Percentiles rank a stretch among this genome's conserved stretches.
These are phyloP conservation scores for Amblyopsis rosae DNA, from an alignment of 2,113 vertebrate genomes.

Conservation along the genomic window DNA sequence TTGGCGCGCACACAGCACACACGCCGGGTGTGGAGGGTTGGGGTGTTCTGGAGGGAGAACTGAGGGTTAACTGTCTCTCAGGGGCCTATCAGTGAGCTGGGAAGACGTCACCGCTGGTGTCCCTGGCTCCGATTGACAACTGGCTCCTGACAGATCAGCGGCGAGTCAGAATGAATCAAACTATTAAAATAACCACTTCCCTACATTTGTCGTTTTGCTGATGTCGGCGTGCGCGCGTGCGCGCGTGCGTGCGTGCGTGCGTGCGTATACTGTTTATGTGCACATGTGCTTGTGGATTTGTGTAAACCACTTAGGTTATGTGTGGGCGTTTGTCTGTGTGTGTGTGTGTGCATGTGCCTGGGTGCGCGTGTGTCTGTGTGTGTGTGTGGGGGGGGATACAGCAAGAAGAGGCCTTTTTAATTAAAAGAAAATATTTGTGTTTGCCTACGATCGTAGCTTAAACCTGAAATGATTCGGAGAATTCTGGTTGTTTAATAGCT, in stretches of 20 bases:
- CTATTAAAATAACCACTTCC: slow-evolving; percentile 61
- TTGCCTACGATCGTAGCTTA: slow-evolving; percentile 54
- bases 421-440: slow-evolving; percentile 80
- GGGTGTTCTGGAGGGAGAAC: slow-evolving; percentile 44
- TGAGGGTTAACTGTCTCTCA: slow-evolving; percentile 77
- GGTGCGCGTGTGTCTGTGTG: not conserved
- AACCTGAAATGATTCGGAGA: slow-evolving; percentile 59
- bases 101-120: slow-evolving; percentile 70
- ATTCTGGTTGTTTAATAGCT: slow-evolving; percentile 57
- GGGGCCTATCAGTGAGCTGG: slow-evolving; percentile 72
- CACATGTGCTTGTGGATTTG: slow-evolving; percentile 3
- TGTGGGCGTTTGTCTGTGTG: not conserved
- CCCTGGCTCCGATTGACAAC: slow-evolving; percentile 65
- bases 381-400: slow-evolving; percentile 33
- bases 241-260: slow-evolving; percentile 12
- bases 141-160: slow-evolving; percentile 71
- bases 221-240: slow-evolving; percentile 16
- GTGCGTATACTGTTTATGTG: not conserved
- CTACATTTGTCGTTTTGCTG: slow-evolving; percentile 30
- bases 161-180: slow-evolving; percentile 69
- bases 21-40: slow-evolving; percentile 34
- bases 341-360: no score
- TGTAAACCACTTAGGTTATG: slow-evolving; percentile 20
- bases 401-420: slow-evolving; percentile 69
- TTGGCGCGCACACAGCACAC: not conserved